Base-by-base conservation (phyloP, 2,797 vertebrate genomes). In the Bovichtus variegatus region DNA sequence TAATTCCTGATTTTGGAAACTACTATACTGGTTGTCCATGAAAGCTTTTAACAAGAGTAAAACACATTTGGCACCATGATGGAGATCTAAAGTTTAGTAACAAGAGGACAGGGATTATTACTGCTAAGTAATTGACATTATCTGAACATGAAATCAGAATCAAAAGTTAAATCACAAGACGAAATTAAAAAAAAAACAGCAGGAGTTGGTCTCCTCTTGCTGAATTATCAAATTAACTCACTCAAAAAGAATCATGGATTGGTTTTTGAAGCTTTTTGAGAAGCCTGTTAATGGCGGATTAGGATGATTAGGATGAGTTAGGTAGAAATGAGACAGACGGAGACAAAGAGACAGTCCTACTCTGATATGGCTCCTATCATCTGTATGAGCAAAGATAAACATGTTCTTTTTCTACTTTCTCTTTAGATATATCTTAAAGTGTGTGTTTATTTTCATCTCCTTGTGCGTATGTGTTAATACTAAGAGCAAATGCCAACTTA, bases 211-310 rank as follows among this genome's bases (percentile, higher is more conserved):
- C 81, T 82, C 58, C 47, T 58, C 69, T 40, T 25, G 58, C 46
- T 66, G 58, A 63, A 64, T 71, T 46, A 85, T 83, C 51, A 29
- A 57, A 87, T 80, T 49, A 81, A 43, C 3, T 73, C 13, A 6
- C 19, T 71, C 3, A 50, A 16, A 66, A 78, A 74, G 43, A 77
- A 72, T 72, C 3, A 0, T 5, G 15, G 63, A 77, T 83, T 47
- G 50, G 16, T 43, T 78, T 80, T 46, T 51, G 12, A 76, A 74
- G 68, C 74, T 81, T 80, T 71, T 82, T 19, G 19, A 86, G 57
- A 60, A 71, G 60, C 63, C 77, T 5, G 27, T 81, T 75, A 78
- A 58, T 80, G 74, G 50, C 6, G 31, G 29, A 71, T 82, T 62
- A 79, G 21, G 61, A 36, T 31, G 29, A 71, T 82, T 62, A 79